A percentile compares a stretch with the other conserved stretches of the same genome.
Conservation (phyloP, 1,140 invertebrate genomes). For the Hyposmocoma kahamanoa region DNA sequence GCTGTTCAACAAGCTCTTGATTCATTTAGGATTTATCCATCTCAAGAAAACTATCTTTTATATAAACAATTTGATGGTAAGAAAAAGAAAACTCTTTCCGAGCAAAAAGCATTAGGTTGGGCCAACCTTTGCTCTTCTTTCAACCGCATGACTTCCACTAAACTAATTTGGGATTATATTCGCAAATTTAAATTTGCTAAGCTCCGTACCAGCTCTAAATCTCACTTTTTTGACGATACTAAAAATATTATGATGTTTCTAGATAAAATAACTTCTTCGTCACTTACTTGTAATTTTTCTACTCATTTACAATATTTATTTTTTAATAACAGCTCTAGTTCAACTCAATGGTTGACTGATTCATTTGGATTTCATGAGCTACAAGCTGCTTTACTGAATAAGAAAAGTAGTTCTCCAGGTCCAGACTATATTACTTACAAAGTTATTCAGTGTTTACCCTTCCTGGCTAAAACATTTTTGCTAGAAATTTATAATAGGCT, state of each 20-base stretch:
- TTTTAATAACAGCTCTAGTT: neutral
- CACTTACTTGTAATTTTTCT: neutral
- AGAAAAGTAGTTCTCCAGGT: constrained; percentile 2
- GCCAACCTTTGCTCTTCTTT: neutral
- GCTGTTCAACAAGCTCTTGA: neutral
- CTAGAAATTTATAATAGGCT: neutral
- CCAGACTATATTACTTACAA: constrained; percentile 1
- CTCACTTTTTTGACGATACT: neutral
- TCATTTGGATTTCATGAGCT: neutral
- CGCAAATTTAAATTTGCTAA: neutral
- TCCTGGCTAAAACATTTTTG: neutral
- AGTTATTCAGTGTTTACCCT: neutral
- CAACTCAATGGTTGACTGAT: neutral
- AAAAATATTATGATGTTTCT: neutral
- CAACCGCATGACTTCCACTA: neutral
- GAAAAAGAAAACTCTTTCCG: neutral
- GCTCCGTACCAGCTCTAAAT: neutral
- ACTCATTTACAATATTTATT: too few relatives aligned
- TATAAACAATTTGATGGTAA: neutral
- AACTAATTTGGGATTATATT: neutral
- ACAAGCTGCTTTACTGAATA: neutral
- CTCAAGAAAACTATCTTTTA: neutral
- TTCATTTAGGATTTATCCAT: neutral
- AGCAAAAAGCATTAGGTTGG: neutral
- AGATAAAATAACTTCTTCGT: neutral